Evolutionary conservation across 2,113 vertebrate genomes (phyloP).

Genomic region (Oreochromis spilurus): DNA sequence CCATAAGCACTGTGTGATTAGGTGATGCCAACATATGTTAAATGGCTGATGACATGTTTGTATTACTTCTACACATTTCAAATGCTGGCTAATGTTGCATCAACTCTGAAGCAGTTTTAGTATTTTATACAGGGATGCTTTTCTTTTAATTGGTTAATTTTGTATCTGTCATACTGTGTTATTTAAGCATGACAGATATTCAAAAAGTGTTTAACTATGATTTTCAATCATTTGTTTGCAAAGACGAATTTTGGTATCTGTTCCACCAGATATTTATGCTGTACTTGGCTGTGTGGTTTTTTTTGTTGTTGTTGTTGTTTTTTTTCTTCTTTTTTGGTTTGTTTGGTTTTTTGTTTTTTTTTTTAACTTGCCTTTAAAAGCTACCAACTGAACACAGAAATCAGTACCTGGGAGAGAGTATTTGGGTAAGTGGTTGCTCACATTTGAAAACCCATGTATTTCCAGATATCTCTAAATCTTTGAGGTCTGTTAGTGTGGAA

Average conservation of each 20-base stretch:
- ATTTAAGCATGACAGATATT: not conserved
- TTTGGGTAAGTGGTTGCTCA: not conserved
- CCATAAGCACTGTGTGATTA: not conserved
- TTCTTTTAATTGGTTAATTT: not conserved
- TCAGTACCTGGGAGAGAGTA: not conserved
- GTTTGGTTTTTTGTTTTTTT: not conserved
- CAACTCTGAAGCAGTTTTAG: not conserved
- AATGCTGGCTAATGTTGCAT: not conserved
- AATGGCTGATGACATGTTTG: not conserved
- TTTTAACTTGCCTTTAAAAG: not conserved
- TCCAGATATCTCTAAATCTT: not conserved
- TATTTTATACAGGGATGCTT: not conserved
- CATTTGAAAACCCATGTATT: not conserved
- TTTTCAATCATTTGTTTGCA: not conserved
- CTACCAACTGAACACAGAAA: not conserved
- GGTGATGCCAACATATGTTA: not conserved
- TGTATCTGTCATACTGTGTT: not conserved
- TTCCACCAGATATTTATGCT: not conserved
- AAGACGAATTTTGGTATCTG: not conserved
- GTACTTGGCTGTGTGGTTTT: not conserved
- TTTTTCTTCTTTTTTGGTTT: rapidly evolving
- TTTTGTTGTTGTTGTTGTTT: no score
- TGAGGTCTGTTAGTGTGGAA: not conserved
- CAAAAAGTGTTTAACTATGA: not conserved
- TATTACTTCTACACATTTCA: not conserved